Conservation (phyloP, 2,113 vertebrate genomes). For the Steatornis caripensis region DNA sequence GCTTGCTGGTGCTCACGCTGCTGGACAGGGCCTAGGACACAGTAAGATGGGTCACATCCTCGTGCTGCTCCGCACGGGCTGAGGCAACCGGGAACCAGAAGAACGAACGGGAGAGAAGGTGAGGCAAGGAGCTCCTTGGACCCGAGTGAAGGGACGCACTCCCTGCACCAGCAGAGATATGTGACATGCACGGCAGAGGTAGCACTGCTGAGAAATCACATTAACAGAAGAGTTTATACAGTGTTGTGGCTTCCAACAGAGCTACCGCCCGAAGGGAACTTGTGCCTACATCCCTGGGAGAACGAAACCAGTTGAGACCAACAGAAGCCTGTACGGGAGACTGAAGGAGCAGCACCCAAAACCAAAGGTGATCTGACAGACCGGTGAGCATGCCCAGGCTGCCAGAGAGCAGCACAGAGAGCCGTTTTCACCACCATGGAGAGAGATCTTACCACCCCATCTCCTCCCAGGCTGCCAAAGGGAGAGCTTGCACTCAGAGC, state of each 20-base stretch:
- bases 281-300: background rate
- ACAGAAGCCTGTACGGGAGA: rapidly evolving
- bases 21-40: conserved; percentile 87
- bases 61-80: rapidly evolving
- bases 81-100: background rate
- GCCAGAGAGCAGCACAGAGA: background rate
- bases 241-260: background rate
- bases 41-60: background rate
- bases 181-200: background rate
- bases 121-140: background rate
- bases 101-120: background rate
- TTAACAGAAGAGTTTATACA: background rate
- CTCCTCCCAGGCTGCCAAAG: background rate
- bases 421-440: rapidly evolving
- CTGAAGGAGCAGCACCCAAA: background rate
- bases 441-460: background rate
- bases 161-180: background rate
- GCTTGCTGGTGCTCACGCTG: conserved; percentile 97
- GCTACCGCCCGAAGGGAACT: background rate
- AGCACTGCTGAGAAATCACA: too few species aligned
- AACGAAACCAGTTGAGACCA: background rate
- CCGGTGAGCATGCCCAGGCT: background rate
- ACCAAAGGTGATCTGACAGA: background rate
- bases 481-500: background rate
- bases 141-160: background rate